These are phyloP conservation scores for Stigmatopora argus DNA, from an alignment of 2,113 vertebrate genomes.

Conservation along the genomic window DNA sequence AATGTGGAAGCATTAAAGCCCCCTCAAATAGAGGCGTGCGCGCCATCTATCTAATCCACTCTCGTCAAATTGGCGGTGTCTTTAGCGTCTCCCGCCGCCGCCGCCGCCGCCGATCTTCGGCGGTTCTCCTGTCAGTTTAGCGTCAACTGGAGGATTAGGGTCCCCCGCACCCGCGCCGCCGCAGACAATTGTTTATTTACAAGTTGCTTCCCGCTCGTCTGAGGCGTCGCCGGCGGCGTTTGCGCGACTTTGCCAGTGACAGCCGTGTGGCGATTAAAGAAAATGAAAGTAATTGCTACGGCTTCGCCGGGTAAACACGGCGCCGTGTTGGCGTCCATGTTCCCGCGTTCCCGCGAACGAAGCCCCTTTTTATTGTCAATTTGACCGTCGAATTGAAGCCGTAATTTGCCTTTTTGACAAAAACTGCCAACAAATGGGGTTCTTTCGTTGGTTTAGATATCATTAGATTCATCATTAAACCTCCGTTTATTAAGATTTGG, in stretches of 20 bases:
- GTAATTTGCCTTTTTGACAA: background rate
- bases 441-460: too few relatives aligned
- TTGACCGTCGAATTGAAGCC: conserved; percentile 4
- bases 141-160: conserved; percentile 47
- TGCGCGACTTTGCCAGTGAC: conserved; percentile 47
- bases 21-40: conserved; percentile 53
- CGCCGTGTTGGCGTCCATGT: conserved; percentile 13
- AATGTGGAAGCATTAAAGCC: conserved; percentile 45
- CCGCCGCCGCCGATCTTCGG: conserved; percentile 29
- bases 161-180: conserved; percentile 15
- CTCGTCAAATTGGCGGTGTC: conserved; percentile 39
- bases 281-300: conserved; percentile 64
- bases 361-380: conserved; percentile 1
- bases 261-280: conserved; percentile 52
- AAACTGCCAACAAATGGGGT: too few relatives aligned
- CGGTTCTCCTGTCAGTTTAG: conserved; percentile 53
- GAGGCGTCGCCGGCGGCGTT: conserved; percentile 34
- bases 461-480: too few relatives aligned
- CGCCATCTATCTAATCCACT: conserved; percentile 57
- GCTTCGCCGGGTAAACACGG: conserved; percentile 54
- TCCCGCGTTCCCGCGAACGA: background rate
- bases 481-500: too few relatives aligned
- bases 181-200: conserved; percentile 55
- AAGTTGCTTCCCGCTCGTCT: conserved; percentile 29
- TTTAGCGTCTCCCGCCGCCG: conserved; percentile 6